A percentile compares a stretch with the other conserved stretches of the same genome.
These are phyloP conservation scores for Bradypodion ventrale DNA, from an alignment of 2,797 vertebrate species.

Conservation along the genomic window DNA sequence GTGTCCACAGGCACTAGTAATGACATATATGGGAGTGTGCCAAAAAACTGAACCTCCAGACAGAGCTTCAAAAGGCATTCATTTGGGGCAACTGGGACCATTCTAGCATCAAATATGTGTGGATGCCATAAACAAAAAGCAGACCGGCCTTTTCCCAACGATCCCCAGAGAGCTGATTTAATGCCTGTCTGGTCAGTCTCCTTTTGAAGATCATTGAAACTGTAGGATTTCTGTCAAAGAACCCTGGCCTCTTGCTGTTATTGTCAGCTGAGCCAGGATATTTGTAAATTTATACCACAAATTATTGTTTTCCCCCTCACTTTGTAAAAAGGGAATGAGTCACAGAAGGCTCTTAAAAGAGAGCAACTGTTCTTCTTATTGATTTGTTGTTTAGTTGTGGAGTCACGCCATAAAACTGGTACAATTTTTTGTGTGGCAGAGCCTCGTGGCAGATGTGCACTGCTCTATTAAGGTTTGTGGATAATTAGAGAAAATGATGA, in stretches of 20 bases:
- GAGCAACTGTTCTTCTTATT: conserved; percentile 41
- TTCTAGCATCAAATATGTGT: too few species aligned
- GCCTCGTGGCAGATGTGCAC: conserved; percentile 21
- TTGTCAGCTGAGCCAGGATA: neutral
- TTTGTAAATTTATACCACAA: conserved; percentile 3
- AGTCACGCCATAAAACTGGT: conserved; percentile 34
- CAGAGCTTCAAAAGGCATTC: too few species aligned
- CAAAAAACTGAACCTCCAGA: too few species aligned
- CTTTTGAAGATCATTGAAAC: neutral
- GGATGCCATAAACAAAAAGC: too few species aligned
- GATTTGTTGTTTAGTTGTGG: conserved; percentile 48
- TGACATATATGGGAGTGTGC: too few species aligned
- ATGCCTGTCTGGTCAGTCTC: too few species aligned
- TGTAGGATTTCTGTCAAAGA: neutral
- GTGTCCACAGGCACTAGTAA: too few species aligned
- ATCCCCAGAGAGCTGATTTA: too few species aligned
- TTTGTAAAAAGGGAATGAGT: conserved; percentile 3
- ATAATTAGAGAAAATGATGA: conserved; percentile 35
- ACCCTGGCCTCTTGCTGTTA: neutral
- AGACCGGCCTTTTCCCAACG: too few species aligned
- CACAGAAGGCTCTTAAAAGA: conserved; percentile 21
- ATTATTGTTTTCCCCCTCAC: neutral
- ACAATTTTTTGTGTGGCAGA: conserved; percentile 10
- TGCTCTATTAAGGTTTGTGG: conserved; percentile 30
- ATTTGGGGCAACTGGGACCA: too few species aligned